Percentiles rank a stretch among this genome's conserved stretches.
Conservation (phyloP, 2,888 invertebrate species). For the Trissoscelio sp. region DNA sequence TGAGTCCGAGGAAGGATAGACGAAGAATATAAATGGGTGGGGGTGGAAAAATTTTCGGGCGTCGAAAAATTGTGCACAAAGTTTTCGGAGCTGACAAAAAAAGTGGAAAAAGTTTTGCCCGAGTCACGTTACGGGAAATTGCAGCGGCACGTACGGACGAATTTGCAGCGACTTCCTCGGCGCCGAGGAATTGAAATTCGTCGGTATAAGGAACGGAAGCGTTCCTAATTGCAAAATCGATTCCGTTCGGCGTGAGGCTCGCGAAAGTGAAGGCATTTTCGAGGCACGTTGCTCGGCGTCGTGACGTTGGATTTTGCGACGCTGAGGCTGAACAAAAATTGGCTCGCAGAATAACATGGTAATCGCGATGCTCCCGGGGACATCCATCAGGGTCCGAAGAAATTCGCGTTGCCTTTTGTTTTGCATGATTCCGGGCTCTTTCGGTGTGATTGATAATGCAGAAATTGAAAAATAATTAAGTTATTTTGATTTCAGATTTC, state of each 20-base stretch:
- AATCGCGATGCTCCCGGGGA: slow-evolving; percentile 54
- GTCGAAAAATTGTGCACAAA: not conserved
- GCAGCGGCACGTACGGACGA: slow-evolving; percentile 40
- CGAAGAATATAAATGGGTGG: not conserved
- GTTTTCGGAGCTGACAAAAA: slow-evolving; percentile 31
- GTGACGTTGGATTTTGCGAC: slow-evolving; percentile 59
- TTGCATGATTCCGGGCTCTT: slow-evolving; percentile 58
- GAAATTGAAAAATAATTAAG: no score
- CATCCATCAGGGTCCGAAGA: slow-evolving; percentile 55
- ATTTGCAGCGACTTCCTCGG: slow-evolving; percentile 52
- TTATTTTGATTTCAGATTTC: no score
- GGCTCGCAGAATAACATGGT: slow-evolving; percentile 51
- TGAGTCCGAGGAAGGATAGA: slow-evolving; percentile 63
- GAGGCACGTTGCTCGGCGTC: slow-evolving; percentile 63
- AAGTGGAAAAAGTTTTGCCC: slow-evolving; percentile 40
- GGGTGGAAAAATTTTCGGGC: not conserved
- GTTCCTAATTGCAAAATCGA: slow-evolving; percentile 80
- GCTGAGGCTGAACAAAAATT: slow-evolving; percentile 37
- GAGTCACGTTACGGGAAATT: slow-evolving; percentile 44
- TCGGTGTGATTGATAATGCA: no score
- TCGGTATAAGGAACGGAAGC: slow-evolving; percentile 64
- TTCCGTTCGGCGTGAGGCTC: slow-evolving; percentile 71
- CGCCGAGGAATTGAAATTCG: slow-evolving; percentile 66
- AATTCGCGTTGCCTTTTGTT: slow-evolving; percentile 55
- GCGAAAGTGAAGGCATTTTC: slow-evolving; percentile 72